Evolutionary conservation across 2,888 invertebrate species (phyloP), one percentile per base, ranked within the genome.

Genomic region (Harpalus rubripes): DNA sequence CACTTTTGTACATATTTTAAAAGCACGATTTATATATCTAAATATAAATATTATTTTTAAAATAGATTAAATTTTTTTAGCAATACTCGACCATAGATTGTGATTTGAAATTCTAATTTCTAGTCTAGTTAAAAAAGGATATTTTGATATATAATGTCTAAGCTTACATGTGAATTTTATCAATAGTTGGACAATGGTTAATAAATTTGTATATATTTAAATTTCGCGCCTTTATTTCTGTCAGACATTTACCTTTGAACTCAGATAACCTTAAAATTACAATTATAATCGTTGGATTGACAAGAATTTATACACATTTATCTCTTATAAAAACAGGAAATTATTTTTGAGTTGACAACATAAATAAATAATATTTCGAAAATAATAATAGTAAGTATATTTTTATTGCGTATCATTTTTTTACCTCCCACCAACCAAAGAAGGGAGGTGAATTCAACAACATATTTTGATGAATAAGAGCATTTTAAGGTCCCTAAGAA

Each of bases 131-230:
- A n/a, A 68, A 59, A 82, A 82, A 68, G 72, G 59, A 82, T 82
- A 82, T 82, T 82, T 82, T 82, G 82, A 82, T 82, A 82, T 72
- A 72, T 82, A 82, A 32, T 3, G 1, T 32, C 32, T 32, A 32
- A 32, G 32, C 72, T 72, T 52, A 52, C 44, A 52, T 52, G 44
- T 32, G 6, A 32, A 32, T 59, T 72, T 82, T 58, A 82, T 58
- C 39, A 59, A 74, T 82, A 82, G 56, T 72, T 82, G 82, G 82
- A 81, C 72, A 81, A 81, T 81, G 81, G 82, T 82, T 82, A 82
- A 39, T 72, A 82, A 81, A 82, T 82, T 82, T 82, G 82, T 82
- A 82, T 82, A 82, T 82, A 82, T 82, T 82, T 82, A 65, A 65
- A 39, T 44, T 41, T 18, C 6, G 8, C 32, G 26, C 81, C 44